Percentiles rank a stretch among this genome's conserved stretches.
phyloP scores from a whole-genome alignment of 35 echinoderm and acorn worm species.

The Holothuria glaberrima region DNA sequence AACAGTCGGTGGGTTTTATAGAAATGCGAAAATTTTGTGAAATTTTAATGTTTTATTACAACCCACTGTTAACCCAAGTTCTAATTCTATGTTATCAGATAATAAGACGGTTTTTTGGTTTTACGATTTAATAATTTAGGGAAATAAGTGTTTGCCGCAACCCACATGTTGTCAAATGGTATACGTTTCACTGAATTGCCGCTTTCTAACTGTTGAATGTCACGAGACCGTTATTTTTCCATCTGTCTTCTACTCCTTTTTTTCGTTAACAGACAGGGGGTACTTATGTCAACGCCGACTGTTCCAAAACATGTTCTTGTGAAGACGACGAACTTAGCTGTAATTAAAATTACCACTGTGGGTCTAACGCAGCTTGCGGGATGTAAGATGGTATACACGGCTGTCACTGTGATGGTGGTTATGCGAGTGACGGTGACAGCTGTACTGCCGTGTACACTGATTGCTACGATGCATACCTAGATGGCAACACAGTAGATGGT shows the following conservation, averaged over 20 bases:
- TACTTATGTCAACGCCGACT: neutral
- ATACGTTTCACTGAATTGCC: too few relatives aligned
- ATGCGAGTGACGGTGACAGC: neutral
- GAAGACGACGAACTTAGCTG: neutral
- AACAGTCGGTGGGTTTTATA: too few relatives aligned
- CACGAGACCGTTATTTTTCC: too few relatives aligned
- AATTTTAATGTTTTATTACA: too few relatives aligned
- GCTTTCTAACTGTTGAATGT: too few relatives aligned
- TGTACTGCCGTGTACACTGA: neutral
- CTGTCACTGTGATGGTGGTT: slow-evolving; percentile 5
- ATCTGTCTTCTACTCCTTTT: neutral
- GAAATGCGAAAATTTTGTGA: too few relatives aligned
- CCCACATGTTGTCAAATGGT: too few relatives aligned
- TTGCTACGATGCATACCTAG: neutral
- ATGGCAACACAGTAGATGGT: neutral
- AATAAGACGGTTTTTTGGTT: too few relatives aligned
- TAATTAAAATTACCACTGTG: neutral
- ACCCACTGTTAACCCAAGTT: too few relatives aligned
- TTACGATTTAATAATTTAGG: too few relatives aligned
- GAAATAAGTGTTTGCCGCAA: too few relatives aligned
- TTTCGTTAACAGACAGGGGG: neutral
- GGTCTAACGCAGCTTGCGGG: neutral
- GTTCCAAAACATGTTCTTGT: neutral
- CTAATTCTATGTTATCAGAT: too few relatives aligned
- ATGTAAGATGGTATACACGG: neutral